Conservation (phyloP, 2,797 vertebrate species). For the Pelobates cultripes region DNA sequence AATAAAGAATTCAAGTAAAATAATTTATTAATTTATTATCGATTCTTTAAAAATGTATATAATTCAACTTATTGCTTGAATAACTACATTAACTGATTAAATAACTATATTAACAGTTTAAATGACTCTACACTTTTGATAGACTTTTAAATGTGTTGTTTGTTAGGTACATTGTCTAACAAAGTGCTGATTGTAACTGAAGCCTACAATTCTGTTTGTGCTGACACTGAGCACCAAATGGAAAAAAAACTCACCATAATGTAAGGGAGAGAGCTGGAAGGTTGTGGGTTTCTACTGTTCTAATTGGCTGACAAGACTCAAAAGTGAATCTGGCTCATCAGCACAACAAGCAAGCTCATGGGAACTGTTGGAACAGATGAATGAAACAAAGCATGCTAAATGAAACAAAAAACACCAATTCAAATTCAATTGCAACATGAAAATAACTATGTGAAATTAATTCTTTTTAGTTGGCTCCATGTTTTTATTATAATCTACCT, state of each 20-base stretch:
- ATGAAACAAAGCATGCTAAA: conserved; percentile 16
- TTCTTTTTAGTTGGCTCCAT: not conserved
- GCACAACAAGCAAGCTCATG: conserved; percentile 34
- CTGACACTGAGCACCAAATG: conserved; percentile 40
- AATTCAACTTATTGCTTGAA: not conserved
- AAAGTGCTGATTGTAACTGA: conserved; percentile 51
- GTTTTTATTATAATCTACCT: not conserved
- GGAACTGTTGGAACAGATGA: conserved; percentile 23
- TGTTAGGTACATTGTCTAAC: conserved; percentile 38
- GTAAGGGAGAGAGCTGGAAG: conserved; percentile 49
- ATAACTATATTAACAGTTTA: not conserved
- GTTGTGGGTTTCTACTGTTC: conserved; percentile 26
- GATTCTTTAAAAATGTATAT: no score
- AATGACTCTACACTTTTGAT: not conserved
- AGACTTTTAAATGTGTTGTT: conserved; percentile 7
- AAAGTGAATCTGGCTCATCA: conserved; percentile 42
- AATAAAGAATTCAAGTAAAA: no score
- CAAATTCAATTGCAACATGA: conserved; percentile 4
- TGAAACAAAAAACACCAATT: conserved; percentile 10
- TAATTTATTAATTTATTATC: no score
- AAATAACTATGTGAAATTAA: conserved; percentile 10
- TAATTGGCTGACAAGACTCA: conserved; percentile 50
- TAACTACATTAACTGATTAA: not conserved
- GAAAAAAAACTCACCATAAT: conserved; percentile 45
- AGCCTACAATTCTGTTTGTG: conserved; percentile 38